A percentile compares a stretch with the other conserved stretches of the same genome.
Evolutionary conservation across 2,797 vertebrate species (phyloP).

Genomic region (Peromyscus nudipes): DNA sequence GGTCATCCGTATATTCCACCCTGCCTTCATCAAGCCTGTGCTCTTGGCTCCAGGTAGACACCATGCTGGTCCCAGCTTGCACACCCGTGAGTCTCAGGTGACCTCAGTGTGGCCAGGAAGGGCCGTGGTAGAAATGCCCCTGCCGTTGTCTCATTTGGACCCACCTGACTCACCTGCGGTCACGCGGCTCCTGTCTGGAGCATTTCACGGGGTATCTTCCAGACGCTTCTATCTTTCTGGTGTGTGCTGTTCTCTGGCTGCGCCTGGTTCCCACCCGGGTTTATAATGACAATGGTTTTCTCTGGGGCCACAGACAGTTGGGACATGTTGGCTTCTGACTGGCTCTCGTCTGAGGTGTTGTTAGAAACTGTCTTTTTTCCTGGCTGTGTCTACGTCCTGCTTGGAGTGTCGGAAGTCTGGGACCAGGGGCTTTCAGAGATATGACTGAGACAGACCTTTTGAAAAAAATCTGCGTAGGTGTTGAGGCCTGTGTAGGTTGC

Average conservation of each 20-base stretch:
- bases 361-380: neutral
- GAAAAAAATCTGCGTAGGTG: neutral
- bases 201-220: neutral
- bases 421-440: neutral
- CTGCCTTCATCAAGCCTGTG: constrained; percentile 65
- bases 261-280: neutral
- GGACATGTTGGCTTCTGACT: neutral
- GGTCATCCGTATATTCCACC: neutral
- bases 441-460: neutral
- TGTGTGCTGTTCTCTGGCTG: neutral
- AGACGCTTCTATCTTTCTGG: too few species aligned
- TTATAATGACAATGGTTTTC: neutral
- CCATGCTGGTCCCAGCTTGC: neutral
- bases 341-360: neutral
- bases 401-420: neutral
- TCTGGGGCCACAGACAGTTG: neutral
- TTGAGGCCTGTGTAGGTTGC: neutral
- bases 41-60: constrained; percentile 70
- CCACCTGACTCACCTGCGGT: neutral
- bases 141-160: neutral
- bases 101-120: neutral
- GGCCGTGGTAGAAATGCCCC: neutral
- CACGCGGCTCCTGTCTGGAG: neutral
- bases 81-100: neutral
- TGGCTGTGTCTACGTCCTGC: neutral